phyloP scores from a whole-genome alignment of 1,140 invertebrate species.

The Lasaia peninsularis region DNA sequence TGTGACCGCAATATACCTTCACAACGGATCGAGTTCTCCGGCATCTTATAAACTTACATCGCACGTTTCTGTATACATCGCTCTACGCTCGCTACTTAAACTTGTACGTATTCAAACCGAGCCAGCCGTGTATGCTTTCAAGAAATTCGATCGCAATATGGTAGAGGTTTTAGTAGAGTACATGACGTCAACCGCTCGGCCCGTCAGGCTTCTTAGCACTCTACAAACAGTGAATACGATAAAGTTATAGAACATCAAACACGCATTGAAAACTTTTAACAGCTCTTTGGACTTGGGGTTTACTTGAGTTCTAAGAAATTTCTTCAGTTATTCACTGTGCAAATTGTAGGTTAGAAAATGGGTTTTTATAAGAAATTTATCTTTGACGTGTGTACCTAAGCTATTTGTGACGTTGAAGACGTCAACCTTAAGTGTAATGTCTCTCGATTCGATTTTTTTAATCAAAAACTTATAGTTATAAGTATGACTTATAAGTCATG shows the following conservation, averaged over 20 bases:
- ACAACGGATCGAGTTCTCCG: slow-evolving; percentile 30
- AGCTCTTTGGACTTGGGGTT: background rate
- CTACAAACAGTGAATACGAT: slow-evolving; percentile 52
- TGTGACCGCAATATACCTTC: slow-evolving; percentile 69
- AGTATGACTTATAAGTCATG: slow-evolving; percentile 43
- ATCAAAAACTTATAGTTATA: no score
- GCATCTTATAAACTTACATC: slow-evolving; percentile 2
- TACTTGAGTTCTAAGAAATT: no score
- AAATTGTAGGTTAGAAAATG: no score
- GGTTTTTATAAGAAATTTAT: no score
- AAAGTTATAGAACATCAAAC: background rate
- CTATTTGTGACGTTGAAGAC: no score
- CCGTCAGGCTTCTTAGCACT: slow-evolving; percentile 67
- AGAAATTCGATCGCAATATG: slow-evolving; percentile 18
- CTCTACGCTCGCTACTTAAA: slow-evolving; percentile 9
- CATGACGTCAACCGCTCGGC: slow-evolving; percentile 72
- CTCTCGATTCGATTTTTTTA: background rate
- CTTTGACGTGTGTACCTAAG: no score
- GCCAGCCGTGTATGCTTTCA: slow-evolving; percentile 21
- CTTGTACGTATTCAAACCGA: slow-evolving; percentile 18
- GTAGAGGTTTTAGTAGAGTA: slow-evolving; percentile 59
- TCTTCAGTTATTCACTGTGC: no score
- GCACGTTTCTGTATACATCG: slow-evolving; percentile 22
- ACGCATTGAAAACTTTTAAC: background rate
- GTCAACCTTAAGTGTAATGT: no score